A percentile compares a stretch with the other conserved stretches of the same genome.
Evolutionary conservation across 1,140 invertebrate species (phyloP).

Genomic region (Oppia nitens): DNA sequence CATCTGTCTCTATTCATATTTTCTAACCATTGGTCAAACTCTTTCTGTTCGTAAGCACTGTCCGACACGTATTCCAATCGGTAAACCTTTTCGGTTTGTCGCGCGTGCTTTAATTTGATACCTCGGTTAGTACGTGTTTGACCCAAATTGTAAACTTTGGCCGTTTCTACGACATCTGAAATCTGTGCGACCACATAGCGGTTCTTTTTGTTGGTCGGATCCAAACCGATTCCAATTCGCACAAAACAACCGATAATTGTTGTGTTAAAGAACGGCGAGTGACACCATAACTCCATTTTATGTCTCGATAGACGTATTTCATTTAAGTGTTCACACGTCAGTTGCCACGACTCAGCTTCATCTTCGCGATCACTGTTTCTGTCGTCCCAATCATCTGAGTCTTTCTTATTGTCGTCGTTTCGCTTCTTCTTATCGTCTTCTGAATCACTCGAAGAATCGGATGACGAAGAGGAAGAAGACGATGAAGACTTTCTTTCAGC

Average conservation of each 20-base stretch:
- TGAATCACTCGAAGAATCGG: slow-evolving; percentile 17
- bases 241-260: slow-evolving; percentile 87
- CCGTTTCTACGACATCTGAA: slow-evolving; percentile 82
- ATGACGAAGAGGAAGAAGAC: slow-evolving; percentile 18
- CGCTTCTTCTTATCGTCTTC: slow-evolving; percentile 20
- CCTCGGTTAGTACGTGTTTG: slow-evolving; percentile 83
- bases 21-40: slow-evolving; percentile 85
- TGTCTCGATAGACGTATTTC: slow-evolving; percentile 72
- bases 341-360: slow-evolving; percentile 36
- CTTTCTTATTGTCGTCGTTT: slow-evolving; percentile 27
- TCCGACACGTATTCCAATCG: slow-evolving; percentile 95
- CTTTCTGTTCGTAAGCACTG: slow-evolving; percentile 76
- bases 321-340: slow-evolving; percentile 61
- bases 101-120: slow-evolving; percentile 51
- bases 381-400: slow-evolving; percentile 16
- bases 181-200: slow-evolving; percentile 89
- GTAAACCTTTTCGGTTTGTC: slow-evolving; percentile 69
- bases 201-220: slow-evolving; percentile 44
- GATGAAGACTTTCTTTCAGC: slow-evolving; percentile 24
- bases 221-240: slow-evolving; percentile 83
- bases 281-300: slow-evolving; percentile 85
- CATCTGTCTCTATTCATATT: slow-evolving; percentile 56
- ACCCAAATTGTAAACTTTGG: slow-evolving; percentile 80
- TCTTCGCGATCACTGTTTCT: slow-evolving; percentile 26
- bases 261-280: slow-evolving; percentile 82